Evolutionary conservation across 1,140 invertebrate species (phyloP), one percentile per base, ranked within the genome.

Genomic region (Drosophila navojoa): DNA sequence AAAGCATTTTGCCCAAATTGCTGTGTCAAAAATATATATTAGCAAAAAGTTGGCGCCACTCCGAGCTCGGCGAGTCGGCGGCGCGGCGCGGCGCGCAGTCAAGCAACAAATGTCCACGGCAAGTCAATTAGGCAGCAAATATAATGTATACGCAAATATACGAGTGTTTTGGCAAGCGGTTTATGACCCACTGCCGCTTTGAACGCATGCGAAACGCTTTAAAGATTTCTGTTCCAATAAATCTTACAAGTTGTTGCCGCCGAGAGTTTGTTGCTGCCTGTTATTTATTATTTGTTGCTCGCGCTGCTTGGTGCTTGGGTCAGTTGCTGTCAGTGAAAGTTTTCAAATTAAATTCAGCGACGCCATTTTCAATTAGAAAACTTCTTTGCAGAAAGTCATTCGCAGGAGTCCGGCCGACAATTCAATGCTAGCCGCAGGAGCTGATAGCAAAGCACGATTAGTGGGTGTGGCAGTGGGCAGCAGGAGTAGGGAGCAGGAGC

Each of bases 311-410:
- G 9, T 55, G 47, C 16, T 53, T 58, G 76, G 84, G 82, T 86
- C 82, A 86, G 76, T 32, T 35, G 62, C 77, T 72, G 81, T 70
- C 78, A 86, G 82, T 82, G 80, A 89, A 89, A 89, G 84, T 89
- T 89, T 89, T 90, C 85, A 89, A 89, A 89, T 89, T 89, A 89
- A 89, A 89, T 89, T 89, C 76, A 77, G 84, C 84, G 79, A 89
- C 84, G 84, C 85, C 84, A 89, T 89, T 89, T 89, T 89, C 84
- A 89, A 89, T 89, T 89, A 89, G 80, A 89, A 89, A 89, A 89
- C 70, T 89, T 89, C 73, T 62, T 66, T 78, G 67, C 73, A 38
- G 77, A 80, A 84, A 84, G 84, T 80, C 85, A 61, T 61, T 67
- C n/a, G 61, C 72, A 79, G 70, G 63, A 75, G 47, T 54, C 53